A percentile compares a stretch with the other conserved stretches of the same genome.
Conservation (phyloP, 2,888 invertebrate genomes). For the Poecilobothrus nobilitatus region DNA sequence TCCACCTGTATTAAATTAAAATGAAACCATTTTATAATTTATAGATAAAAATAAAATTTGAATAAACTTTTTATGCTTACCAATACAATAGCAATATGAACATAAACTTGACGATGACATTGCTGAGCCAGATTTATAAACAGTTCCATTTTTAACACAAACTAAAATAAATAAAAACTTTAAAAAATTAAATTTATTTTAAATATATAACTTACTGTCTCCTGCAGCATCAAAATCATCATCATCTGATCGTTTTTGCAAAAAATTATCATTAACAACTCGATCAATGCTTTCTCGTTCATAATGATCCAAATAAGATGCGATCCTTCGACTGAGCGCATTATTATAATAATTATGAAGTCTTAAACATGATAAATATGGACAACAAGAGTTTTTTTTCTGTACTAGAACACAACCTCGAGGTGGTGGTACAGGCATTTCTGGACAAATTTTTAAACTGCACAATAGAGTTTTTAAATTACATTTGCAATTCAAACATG, state of each 20-base stretch:
- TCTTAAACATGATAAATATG: slow-evolving; percentile 68
- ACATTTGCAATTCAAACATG: slow-evolving; percentile 72
- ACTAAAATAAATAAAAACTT: slow-evolving; percentile 24
- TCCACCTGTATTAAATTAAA: slow-evolving; percentile 42
- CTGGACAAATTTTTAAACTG: slow-evolving; percentile 65
- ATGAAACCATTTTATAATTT: neutral
- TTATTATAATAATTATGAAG: slow-evolving; percentile 37
- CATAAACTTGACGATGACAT: slow-evolving; percentile 71
- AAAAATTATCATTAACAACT: slow-evolving; percentile 38
- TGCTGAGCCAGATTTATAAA: slow-evolving; percentile 53
- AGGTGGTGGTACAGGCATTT: slow-evolving; percentile 66
- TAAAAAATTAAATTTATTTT: slow-evolving; percentile 6
- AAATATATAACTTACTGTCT: slow-evolving; percentile 25
- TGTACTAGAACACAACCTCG: slow-evolving; percentile 63
- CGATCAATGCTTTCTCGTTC: slow-evolving; percentile 41
- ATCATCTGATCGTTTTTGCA: slow-evolving; percentile 39
- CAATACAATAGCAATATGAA: slow-evolving; percentile 78
- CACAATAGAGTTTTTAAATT: slow-evolving; percentile 63
- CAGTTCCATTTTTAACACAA: slow-evolving; percentile 41
- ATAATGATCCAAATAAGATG: slow-evolving; percentile 39
- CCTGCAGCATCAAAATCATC: slow-evolving; percentile 37
- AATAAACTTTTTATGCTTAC: slow-evolving; percentile 25
- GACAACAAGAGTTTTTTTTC: slow-evolving; percentile 63
- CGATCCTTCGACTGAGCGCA: slow-evolving; percentile 37
- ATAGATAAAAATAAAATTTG: neutral